Percentiles rank a stretch among this genome's conserved stretches.
Evolutionary conservation across 2,797 vertebrate species (phyloP).

Genomic region (Lacerta viridis): DNA sequence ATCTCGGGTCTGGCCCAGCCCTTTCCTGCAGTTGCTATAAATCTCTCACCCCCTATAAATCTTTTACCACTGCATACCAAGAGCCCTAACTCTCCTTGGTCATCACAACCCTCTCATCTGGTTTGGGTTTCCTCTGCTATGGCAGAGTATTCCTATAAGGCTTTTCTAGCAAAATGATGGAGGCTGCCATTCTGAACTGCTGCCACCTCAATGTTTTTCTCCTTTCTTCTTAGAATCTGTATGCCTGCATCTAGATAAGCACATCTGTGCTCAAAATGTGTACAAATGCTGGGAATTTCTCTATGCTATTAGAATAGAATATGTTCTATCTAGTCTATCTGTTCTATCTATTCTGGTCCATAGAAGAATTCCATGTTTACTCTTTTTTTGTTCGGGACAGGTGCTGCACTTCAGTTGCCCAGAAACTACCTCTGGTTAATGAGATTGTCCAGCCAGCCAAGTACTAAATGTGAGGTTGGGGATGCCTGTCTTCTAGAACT

Average conservation of each 20-base stretch:
- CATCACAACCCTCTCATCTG: not conserved
- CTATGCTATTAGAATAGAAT: not conserved
- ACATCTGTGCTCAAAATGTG: not conserved
- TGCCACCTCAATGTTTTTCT: not conserved
- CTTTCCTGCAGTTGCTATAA: not conserved
- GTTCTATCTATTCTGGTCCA: no score
- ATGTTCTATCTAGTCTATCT: no score
- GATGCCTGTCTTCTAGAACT: not conserved
- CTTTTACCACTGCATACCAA: not conserved
- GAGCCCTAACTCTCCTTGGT: not conserved
- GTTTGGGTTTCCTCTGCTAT: not conserved
- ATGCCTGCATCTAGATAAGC: not conserved
- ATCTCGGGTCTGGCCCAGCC: not conserved
- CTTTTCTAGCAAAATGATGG: not conserved
- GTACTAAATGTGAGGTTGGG: not conserved
- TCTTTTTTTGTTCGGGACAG: not conserved
- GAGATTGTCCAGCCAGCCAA: not conserved
- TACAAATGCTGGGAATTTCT: not conserved
- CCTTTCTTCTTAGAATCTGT: not conserved
- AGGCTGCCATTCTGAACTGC: not conserved
- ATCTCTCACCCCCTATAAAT: slow-evolving; percentile 2
- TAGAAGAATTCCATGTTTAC: not conserved
- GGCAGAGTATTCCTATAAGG: not conserved
- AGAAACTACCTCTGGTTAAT: not conserved
- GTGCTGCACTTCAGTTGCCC: not conserved